Conservation (phyloP, 2,888 invertebrate genomes). For the Phasia obesa region DNA sequence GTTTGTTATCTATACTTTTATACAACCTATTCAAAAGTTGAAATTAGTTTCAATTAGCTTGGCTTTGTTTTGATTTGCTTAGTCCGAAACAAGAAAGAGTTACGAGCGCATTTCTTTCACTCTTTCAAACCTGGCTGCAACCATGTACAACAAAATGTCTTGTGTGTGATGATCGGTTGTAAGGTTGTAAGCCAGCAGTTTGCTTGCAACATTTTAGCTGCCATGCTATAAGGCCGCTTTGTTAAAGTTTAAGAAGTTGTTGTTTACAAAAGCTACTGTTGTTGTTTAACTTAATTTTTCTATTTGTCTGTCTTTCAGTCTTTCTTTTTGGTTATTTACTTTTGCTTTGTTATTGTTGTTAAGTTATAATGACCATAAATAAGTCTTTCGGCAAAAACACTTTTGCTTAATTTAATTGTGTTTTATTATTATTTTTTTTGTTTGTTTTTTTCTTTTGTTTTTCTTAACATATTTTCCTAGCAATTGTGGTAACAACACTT, state of each 20-base stretch:
- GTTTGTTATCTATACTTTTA: constrained; percentile 62
- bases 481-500: constrained; percentile 64
- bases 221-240: background rate
- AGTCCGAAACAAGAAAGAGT: constrained; percentile 23
- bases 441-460: constrained; percentile 9
- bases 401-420: constrained; percentile 57
- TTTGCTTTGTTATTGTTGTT: constrained; percentile 29
- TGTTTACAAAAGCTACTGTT: constrained; percentile 61
- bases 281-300: constrained; percentile 49
- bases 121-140: constrained; percentile 59
- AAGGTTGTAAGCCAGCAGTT: constrained; percentile 11
- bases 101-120: constrained; percentile 39
- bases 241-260: constrained; percentile 3
- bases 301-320: background rate
- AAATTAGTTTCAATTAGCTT: constrained; percentile 39
- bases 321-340: constrained; percentile 1
- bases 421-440: constrained; percentile 30
- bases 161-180: constrained; percentile 28
- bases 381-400: constrained; percentile 57
- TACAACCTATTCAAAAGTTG: constrained; percentile 60
- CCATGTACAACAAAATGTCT: constrained; percentile 34
- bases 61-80: constrained; percentile 55
- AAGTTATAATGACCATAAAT: constrained; percentile 59
- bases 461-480: constrained; percentile 42
- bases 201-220: constrained; percentile 26